A percentile compares a stretch with the other conserved stretches of the same genome.
Evolutionary conservation across 2,113 vertebrate genomes (phyloP).

Genomic region (Saccopteryx bilineata): DNA sequence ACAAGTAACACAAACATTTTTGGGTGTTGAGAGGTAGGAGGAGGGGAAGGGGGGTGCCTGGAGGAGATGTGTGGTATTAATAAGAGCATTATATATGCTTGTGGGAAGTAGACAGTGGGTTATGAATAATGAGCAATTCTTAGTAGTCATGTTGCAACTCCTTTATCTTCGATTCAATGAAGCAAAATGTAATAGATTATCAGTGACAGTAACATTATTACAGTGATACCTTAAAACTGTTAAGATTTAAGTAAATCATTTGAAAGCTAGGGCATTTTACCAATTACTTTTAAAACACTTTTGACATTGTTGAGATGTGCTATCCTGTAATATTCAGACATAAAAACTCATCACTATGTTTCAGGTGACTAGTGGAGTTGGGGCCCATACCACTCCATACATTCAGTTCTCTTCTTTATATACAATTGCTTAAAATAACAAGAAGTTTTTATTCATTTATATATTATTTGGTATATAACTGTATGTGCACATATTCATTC

Average conservation of each 20-base stretch:
- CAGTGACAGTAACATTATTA: slow-evolving; percentile 8
- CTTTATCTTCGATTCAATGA: slow-evolving; percentile 40
- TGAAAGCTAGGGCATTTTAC: slow-evolving; percentile 11
- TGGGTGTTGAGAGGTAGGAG: neutral
- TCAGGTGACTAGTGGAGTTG: neutral
- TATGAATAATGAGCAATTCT: neutral
- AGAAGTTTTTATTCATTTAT: slow-evolving; percentile 18
- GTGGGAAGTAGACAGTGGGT: neutral
- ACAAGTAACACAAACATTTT: slow-evolving; percentile 28
- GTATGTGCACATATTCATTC: neutral
- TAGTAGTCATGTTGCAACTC: neutral
- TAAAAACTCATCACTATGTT: neutral
- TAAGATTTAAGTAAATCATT: slow-evolving; percentile 62
- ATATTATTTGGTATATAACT: neutral
- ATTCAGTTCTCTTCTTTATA: neutral
- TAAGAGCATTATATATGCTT: neutral
- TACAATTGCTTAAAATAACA: neutral
- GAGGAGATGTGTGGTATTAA: neutral
- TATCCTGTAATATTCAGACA: neutral
- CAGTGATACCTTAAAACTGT: neutral
- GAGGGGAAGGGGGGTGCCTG: neutral
- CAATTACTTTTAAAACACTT: slow-evolving; percentile 4
- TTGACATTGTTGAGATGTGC: neutral
- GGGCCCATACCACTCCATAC: neutral
- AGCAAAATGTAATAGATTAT: slow-evolving; percentile 3